phyloP scores from a whole-genome alignment of 2,797 vertebrate genomes.

The Buphagus erythrorhynchus region DNA sequence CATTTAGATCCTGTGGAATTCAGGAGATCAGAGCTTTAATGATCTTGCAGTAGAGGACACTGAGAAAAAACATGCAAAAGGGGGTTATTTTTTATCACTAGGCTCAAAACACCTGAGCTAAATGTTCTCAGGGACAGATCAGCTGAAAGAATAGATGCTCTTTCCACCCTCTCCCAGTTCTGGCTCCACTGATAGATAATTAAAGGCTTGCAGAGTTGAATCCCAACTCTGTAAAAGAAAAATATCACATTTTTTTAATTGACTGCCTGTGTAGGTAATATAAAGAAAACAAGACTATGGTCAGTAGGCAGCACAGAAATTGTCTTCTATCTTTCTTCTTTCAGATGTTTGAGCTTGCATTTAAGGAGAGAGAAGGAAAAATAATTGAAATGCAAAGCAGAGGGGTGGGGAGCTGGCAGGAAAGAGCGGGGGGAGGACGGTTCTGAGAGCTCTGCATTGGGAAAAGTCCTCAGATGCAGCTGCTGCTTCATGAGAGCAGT shows the following conservation, averaged over 20 bases:
- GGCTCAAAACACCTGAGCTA: not conserved
- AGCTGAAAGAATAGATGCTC: not conserved
- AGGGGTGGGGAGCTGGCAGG: not conserved
- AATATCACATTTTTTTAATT: not conserved
- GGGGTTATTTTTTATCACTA: not conserved
- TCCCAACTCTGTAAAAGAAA: not conserved
- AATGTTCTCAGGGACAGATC: not conserved
- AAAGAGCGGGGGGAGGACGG: not conserved
- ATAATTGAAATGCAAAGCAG: constrained; percentile 35
- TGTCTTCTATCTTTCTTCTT: constrained; percentile 2
- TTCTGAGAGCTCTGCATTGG: not conserved
- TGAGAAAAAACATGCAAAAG: not conserved
- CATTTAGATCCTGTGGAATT: not conserved
- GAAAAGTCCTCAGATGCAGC: constrained; percentile 57
- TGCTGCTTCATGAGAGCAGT: constrained; percentile 34
- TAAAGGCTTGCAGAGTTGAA: constrained; percentile 17
- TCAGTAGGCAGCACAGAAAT: not conserved
- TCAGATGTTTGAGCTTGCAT: not conserved
- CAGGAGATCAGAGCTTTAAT: not conserved
- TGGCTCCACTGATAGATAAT: constrained; percentile 9
- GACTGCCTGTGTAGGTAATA: not conserved
- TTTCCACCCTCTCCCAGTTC: not conserved
- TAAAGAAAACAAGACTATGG: not conserved
- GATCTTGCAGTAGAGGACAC: not conserved
- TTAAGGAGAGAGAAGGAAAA: not conserved